Evolutionary conservation across 2,797 vertebrate genomes (phyloP).

Genomic region (Xenentodon cancila): DNA sequence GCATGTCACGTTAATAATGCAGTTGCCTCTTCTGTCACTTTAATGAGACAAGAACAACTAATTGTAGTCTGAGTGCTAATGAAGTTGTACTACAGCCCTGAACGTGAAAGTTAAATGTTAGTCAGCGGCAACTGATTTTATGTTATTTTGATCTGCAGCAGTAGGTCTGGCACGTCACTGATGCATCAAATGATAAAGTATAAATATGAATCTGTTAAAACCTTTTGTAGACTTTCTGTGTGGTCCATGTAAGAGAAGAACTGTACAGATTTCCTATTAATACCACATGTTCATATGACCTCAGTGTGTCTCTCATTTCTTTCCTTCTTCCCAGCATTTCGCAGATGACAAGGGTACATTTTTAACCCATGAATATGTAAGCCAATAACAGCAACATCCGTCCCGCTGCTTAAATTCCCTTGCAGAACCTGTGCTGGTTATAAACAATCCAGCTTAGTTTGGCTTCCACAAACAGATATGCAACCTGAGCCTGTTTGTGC

Average conservation of each 20-base stretch:
- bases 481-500: slow-evolving; percentile 62
- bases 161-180: neutral
- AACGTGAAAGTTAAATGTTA: slow-evolving; percentile 2
- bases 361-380: slow-evolving; percentile 64
- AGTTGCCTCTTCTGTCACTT: neutral
- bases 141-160: neutral
- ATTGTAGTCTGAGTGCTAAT: neutral
- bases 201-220: neutral
- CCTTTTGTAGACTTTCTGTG: slow-evolving; percentile 27
- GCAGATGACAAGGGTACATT: slow-evolving; percentile 50
- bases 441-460: slow-evolving; percentile 60
- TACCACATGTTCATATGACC: slow-evolving; percentile 50
- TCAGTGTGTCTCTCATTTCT: slow-evolving; percentile 30
- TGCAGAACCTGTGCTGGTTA: slow-evolving; percentile 49
- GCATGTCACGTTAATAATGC: neutral
- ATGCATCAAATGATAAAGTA: neutral
- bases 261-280: slow-evolving; percentile 28
- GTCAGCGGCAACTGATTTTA: slow-evolving; percentile 1
- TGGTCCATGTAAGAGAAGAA: slow-evolving; percentile 47
- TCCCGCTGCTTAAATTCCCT: slow-evolving; percentile 47
- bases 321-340: slow-evolving; percentile 43
- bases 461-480: slow-evolving; percentile 65
- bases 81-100: neutral
- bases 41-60: neutral
- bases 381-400: slow-evolving; percentile 58